phyloP scores from a whole-genome alignment of 2,888 invertebrate species.

The Lepidonotus clava region DNA sequence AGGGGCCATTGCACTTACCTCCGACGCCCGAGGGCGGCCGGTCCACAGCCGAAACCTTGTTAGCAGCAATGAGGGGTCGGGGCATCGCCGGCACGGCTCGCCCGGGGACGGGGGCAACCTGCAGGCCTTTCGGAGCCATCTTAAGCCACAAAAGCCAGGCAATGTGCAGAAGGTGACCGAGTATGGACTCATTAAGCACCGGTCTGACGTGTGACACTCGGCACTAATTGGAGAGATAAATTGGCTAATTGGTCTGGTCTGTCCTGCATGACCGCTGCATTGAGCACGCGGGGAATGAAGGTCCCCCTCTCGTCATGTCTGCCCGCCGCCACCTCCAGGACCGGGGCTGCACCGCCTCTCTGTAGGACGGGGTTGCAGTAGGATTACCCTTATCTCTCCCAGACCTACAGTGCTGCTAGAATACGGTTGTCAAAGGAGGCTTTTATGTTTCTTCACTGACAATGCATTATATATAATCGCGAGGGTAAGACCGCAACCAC shows the following conservation, averaged over 20 bases:
- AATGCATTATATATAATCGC: no score
- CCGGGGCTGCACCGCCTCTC: no score
- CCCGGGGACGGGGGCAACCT: neutral
- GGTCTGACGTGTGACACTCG: neutral
- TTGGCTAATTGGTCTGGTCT: neutral
- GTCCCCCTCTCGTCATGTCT: neutral
- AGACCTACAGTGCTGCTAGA: neutral
- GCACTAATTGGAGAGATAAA: neutral
- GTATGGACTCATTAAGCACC: neutral
- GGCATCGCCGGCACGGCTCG: neutral
- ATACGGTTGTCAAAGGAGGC: neutral
- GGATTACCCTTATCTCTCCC: neutral
- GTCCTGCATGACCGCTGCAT: neutral
- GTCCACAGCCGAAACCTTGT: neutral
- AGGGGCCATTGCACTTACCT: neutral
- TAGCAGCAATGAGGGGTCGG: neutral
- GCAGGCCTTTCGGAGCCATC: neutral
- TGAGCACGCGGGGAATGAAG: neutral
- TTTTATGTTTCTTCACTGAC: no score
- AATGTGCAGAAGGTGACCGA: neutral
- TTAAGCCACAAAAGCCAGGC: neutral
- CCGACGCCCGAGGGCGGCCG: neutral
- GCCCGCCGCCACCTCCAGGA: no score
- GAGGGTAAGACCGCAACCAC: no score
- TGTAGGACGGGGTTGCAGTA: no score